A percentile compares a stretch with the other conserved stretches of the same genome.
Evolutionary conservation across 2,113 vertebrate genomes (phyloP).

Genomic region (Gasterosteus aculeatus): DNA sequence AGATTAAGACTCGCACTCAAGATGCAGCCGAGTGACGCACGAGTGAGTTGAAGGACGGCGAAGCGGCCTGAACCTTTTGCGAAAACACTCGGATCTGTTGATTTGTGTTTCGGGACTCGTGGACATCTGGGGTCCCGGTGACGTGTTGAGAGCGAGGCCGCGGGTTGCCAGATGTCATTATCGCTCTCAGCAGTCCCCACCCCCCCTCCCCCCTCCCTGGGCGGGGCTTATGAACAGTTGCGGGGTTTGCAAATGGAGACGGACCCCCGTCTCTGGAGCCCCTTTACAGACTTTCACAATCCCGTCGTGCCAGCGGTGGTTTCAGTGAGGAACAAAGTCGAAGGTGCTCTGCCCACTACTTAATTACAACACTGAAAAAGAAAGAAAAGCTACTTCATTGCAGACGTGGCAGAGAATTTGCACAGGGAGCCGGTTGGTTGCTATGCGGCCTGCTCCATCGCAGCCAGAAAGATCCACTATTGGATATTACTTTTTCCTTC

Average conservation of each 20-base stretch:
- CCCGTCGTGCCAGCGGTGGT: conserved; percentile 18
- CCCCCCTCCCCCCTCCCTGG: conserved; percentile 53
- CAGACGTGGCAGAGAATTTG: conserved; percentile 8
- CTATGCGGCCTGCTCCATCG: not conserved
- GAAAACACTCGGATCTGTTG: not conserved
- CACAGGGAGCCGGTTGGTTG: not conserved
- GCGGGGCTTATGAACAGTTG: not conserved
- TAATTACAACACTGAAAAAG: conserved; percentile 27
- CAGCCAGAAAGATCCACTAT: conserved; percentile 1
- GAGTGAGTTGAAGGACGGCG: not conserved
- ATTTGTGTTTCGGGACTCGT: conserved; percentile 25
- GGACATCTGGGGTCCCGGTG: conserved; percentile 42
- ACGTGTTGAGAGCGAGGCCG: conserved; percentile 41
- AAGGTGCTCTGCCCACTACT: conserved; percentile 43
- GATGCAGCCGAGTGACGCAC: not conserved
- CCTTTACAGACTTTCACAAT: conserved; percentile 31
- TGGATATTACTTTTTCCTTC: conserved; percentile 14
- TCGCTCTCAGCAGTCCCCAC: too few relatives aligned
- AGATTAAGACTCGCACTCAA: not conserved
- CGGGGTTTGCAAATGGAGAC: conserved; percentile 54
- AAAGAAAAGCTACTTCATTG: conserved; percentile 7
- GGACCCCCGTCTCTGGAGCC: too few relatives aligned
- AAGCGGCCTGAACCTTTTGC: too few relatives aligned
- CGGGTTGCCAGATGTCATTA: conserved; percentile 71
- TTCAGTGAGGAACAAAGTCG: conserved; percentile 42